A percentile compares a stretch with the other conserved stretches of the same genome.
Evolutionary conservation across 2,888 invertebrate species (phyloP).

Genomic region (Bellardia pandia): DNA sequence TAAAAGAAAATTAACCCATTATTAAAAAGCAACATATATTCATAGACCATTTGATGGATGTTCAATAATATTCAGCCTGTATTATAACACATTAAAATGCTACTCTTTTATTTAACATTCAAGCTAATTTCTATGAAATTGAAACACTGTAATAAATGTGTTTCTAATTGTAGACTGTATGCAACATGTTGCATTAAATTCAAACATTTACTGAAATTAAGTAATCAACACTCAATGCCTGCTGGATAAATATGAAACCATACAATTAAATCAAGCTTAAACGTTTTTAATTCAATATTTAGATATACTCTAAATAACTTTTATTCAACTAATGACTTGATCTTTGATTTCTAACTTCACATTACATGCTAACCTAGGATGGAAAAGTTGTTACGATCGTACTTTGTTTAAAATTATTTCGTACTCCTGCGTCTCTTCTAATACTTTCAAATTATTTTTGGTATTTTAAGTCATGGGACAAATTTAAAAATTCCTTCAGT

Average conservation of each 20-base stretch:
- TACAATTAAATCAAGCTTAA: neutral
- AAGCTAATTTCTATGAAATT: neutral
- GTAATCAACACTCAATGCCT: constrained; percentile 38
- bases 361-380: neutral
- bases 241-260: neutral
- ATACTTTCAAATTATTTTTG: too few relatives aligned
- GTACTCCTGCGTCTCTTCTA: too few relatives aligned
- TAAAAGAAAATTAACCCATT: neutral
- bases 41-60: too few relatives aligned
- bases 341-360: neutral
- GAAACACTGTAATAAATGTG: neutral
- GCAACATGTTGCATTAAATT: neutral
- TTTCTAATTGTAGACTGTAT: neutral
- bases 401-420: too few relatives aligned
- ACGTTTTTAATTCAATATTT: neutral
- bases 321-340: neutral
- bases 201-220: neutral
- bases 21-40: neutral
- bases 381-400: too few relatives aligned
- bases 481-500: too few relatives aligned
- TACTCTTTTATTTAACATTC: neutral
- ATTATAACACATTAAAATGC: too few relatives aligned
- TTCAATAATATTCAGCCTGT: too few relatives aligned
- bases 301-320: neutral
- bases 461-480: too few relatives aligned